Base-by-base conservation (phyloP, 92 coral and sea anemone species). In the Desmophyllum pertusum region DNA sequence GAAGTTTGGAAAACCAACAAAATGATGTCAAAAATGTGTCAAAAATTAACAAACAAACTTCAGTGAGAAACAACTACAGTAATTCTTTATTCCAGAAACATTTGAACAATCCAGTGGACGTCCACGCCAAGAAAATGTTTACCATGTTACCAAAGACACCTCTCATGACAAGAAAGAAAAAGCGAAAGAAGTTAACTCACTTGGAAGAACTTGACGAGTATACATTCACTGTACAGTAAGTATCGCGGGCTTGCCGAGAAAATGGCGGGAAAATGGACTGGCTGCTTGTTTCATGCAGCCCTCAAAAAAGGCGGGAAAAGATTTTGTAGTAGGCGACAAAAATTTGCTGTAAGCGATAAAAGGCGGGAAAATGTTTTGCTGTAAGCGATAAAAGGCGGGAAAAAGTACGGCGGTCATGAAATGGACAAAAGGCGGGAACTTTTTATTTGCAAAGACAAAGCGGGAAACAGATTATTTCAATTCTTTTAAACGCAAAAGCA, bases 61-160 rank as follows among this genome's bases (percentile, higher is more conserved):
- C n/a, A 4, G n/a, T 7, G 18, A 50, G 55, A 13, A 18, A 37
- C 70, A 31, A n/a, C n/a, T n/a, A n/a, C n/a, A n/a, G n/a, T n/a
- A 37, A 23, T 41, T 59, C 62, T 63, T 1, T 10, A 66, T 80
- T 80, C 30, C 79, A 96, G 99, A 96, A 96, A 94, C 99, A 96
- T 85, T 94, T 92, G 64, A 92, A 94, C 78, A 96, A 96, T 69
- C 98, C 99, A 14, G 95, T 91, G 36, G 99, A 96, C 77, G 89
- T 93, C 69, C 95, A 96, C 78, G 98, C 98, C 74, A 96, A 94
- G 89, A 96, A 96, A 84, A 84, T 96, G 92, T 96, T 86, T 87
- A 96, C 99, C 48, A 90, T 96, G 97, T 77, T 96, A 38, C 99
- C 99, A 19, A 96, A 96, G 88, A 96, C 99, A 1, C 94, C 96